Evolutionary conservation across 2,113 vertebrate species (phyloP), one percentile per base, ranked within the genome.

Genomic region (Echinops telfairi): DNA sequence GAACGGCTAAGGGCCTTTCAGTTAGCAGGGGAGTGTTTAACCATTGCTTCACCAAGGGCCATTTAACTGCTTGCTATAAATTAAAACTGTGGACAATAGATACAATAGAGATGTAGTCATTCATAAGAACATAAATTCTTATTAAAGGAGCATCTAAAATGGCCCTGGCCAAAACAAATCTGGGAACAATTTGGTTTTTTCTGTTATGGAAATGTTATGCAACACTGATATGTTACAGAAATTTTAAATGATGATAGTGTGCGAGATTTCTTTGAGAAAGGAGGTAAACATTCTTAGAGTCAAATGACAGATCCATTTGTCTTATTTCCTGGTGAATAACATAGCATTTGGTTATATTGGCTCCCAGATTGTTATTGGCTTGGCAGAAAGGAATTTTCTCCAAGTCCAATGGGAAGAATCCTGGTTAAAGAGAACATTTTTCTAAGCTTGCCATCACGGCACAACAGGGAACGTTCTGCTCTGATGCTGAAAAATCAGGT

Each of bases 381-480:
- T 95, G 53, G 22, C 77, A 95, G 71, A 91, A 88, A 86, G 60
- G 11, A 89, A 38, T 95, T 83, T 95, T 64, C 86, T 85, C n/a
- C 27, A 57, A 90, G 73, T 84, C 80, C 60, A 73, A 27, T 36
- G 43, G 78, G 60, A 47, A 92, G 27, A 53, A 66, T 89, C 68
- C 89, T 76, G 29, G 22, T 87, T 38, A 77, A 83, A 83, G 78
- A 6, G 88, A 86, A 43, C 12, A 43, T 81, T 88, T 94, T 86
- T 84, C 33, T 82, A 66, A 70, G 83, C 85, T 36, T 3, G 3
- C 9, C 79, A 38, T 86, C 80, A 47, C 58, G 15, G 27, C 62
- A 92, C n/a, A 81, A 64, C 9, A 80, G 87, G 75, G 57, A 83
- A 23, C 58, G 4, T 68, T 93, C 38, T 89, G 36, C 84, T 79